These are phyloP conservation scores for Eurois occulta DNA, from an alignment of 2,888 invertebrate species.

Conservation along the genomic window DNA sequence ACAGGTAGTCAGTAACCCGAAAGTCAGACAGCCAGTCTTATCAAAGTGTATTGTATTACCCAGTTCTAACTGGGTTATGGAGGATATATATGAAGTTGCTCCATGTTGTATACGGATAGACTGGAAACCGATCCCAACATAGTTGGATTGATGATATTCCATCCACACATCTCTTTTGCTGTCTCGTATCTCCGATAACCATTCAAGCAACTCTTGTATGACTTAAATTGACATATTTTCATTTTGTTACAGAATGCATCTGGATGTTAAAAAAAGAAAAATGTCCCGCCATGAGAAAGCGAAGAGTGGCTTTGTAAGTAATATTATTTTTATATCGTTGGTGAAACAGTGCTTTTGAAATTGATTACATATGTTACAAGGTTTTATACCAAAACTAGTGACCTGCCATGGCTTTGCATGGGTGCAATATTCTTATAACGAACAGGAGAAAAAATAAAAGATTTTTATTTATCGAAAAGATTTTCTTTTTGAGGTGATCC, in stretches of 20 bases:
- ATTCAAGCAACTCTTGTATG: neutral
- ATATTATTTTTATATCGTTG: slow-evolving; percentile 26
- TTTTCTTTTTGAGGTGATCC: neutral
- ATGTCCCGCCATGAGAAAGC: slow-evolving; percentile 92
- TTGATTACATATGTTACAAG: neutral
- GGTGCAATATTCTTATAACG: neutral
- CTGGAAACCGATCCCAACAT: too few species aligned
- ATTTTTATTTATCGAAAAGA: neutral
- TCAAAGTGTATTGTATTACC: too few species aligned
- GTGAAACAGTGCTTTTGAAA: neutral
- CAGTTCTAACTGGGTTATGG: too few species aligned
- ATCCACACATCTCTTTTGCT: too few species aligned
- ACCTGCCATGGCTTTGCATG: neutral
- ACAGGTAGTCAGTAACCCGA: too few species aligned
- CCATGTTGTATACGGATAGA: too few species aligned
- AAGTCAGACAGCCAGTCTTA: too few species aligned
- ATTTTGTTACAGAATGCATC: slow-evolving; percentile 85
- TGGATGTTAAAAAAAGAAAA: slow-evolving; percentile 86
- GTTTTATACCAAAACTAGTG: neutral
- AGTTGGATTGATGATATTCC: too few species aligned
- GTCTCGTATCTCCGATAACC: too few species aligned
- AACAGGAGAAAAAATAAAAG: neutral
- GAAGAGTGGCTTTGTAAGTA: slow-evolving; percentile 92
- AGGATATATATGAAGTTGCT: too few species aligned
- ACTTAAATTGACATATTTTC: neutral